Base-by-base conservation (phyloP, 2,797 vertebrate species). In the Pipistrellus pygmaeus region DNA sequence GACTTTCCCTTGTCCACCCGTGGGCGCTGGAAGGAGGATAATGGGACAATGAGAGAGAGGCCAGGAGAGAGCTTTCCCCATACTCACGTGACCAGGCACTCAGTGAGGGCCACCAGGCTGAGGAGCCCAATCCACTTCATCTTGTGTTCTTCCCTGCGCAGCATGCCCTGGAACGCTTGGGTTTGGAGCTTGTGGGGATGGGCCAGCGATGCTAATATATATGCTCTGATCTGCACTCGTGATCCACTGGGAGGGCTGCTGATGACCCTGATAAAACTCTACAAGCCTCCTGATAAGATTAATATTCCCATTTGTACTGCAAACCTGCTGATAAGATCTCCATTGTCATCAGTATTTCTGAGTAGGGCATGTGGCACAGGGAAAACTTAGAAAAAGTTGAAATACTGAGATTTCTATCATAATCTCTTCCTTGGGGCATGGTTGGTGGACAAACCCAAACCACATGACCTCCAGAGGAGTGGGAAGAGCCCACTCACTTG, bases 91-190 rank as follows among this genome's bases (percentile, higher is more conserved):
- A 91, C 38, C 1, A 66, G 0, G 91, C 98, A 97, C 11, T 98
- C 97, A 25, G 97, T 97, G 60, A 98, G 71, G 44, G 95, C 96
- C 91, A 98, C 96, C 75, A 98, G 90, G 51, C 92, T 0, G 0
- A 98, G 96, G 69, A 98, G 87, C 88, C 96, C 90, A 41, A 98
- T 90, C 93, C 97, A 96, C 96, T 97, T 98, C 98, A 98, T 98
- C 18, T 18, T 53, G 92, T 64, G 90, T 51, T 44, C 38, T 83
- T 32, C 85, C 9, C 21, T 41, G 30, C 10, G 38, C 11, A 53
- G 32, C 1, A 57, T 0, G 5, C 51, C 7, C 69, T 68, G 32
- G 77, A 48, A 44, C 66, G 46, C n/a, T 38, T 2, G 20, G 32
- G 41, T 57, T 51, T 51, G 32, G 25, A 15, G 17, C 44, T 48